Base-by-base conservation (phyloP, 2,113 vertebrate genomes). In the Phoxinus phoxinus region DNA sequence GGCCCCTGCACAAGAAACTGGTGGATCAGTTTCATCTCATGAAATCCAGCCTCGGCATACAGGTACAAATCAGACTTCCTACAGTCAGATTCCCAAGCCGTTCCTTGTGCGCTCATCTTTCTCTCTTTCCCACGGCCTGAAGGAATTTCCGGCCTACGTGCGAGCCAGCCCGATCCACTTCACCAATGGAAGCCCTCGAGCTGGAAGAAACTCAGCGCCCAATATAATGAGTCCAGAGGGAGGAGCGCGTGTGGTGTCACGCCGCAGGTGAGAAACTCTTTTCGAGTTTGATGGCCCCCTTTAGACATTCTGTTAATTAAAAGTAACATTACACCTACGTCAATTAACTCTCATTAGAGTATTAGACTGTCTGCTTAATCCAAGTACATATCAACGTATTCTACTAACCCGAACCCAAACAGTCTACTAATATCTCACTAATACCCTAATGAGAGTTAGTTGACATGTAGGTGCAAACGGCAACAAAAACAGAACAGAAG, bases 11-110 rank as follows among this genome's bases (percentile, higher is more conserved):
- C 90, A 99, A 99, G 94, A 99, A 99, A 89, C 91, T 99, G 86
- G 96, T 99, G 84, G 98, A 99, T 93, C 98, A 99, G 92, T 99
- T 99, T 91, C 98, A 98, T 81, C 95, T 99, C 87, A 99, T 99
- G 96, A 99, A 98, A 89, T 98, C 97, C n/a, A 99, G 98, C 81
- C 93, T 99, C 51, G 98, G 97, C 87, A 98, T 99, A 84, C 98
- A 99, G 98, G 98, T 98, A 92, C 44, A 69, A 19, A 46, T 69
- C 65, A 19, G 71, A 77, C 19, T 23, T 51, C 23, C 51, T 63
- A 25, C 25, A 82, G 35, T 44, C 32, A 15, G 27, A 83, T 79
- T 63, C 30, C 30, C 17, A 17, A 53, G 78, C 6, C 4, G 23
- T 23, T 69, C 21, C 19, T n/a, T 37, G 21, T 41, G 69, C 7